Base-by-base conservation (phyloP, 2,113 vertebrate species). In the Melanocharis versteri region DNA sequence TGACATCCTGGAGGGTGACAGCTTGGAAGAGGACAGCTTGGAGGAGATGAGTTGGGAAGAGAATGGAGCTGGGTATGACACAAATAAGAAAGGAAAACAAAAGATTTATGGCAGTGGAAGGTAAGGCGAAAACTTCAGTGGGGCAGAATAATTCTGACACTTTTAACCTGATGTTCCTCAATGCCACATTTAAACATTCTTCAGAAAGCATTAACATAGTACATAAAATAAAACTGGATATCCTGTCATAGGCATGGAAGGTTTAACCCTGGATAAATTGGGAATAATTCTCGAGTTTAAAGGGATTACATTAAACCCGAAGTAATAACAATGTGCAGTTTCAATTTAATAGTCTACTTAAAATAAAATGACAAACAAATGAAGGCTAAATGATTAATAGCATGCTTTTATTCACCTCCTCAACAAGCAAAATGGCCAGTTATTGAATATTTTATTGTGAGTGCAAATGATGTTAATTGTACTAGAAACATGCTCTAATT, bases 401-500 rank as follows among this genome's bases (percentile, higher is more conserved):
- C 94, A 93, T 90, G 97, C 98, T 98, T 98, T 98, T 98, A 98
- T 98, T 98, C 97, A 97, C 97, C 96, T 97, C 85, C 96, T 97
- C 96, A 93, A 98, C 97, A 98, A 97, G 98, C 96, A 97, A 97
- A 98, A 97, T 97, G 98, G 98, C 94, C 97, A 97, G 98, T 98
- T 97, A 98, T 98, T 98, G 98, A 98, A 98, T 98, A 98, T 98
- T 98, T 98, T 98, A 97, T 97, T 97, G 97, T 98, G 97, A 98
- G 96, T 97, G 97, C 95, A 96, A 95, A 98, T 96, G 95, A 97
- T 97, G 97, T 98, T 98, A 98, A 98, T 98, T 98, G 97, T 97
- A 50, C 96, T 92, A 94, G 98, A 98, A 98, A 98, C 94, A 97
- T 93, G 97, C 97, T 97, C 97, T 98, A 98, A 98, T 98, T 98